Evolutionary conservation across 1,140 invertebrate genomes (phyloP).

Genomic region (Atta cephalotes): DNA sequence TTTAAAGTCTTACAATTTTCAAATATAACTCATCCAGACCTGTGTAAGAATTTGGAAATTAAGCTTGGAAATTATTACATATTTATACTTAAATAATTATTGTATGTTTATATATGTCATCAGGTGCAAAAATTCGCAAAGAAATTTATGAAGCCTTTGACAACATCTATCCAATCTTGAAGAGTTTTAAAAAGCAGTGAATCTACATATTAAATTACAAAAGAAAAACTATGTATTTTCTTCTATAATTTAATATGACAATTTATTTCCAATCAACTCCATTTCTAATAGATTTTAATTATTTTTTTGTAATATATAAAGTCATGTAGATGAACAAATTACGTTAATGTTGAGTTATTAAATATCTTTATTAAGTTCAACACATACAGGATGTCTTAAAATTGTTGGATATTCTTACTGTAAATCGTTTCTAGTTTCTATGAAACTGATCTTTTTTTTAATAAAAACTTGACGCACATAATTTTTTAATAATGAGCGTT

Average conservation of each 20-base stretch:
- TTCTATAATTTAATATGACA: not conserved
- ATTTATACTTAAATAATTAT: conserved; percentile 13
- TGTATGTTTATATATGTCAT: conserved; percentile 70
- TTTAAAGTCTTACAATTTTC: conserved; percentile 1
- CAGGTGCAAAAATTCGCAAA: conserved; percentile 98
- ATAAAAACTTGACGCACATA: not conserved
- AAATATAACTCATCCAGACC: not conserved
- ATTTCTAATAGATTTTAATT: conserved; percentile 7
- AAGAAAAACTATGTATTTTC: not conserved
- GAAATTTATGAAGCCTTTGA: conserved; percentile 99
- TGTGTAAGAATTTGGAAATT: not conserved
- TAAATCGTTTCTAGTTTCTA: not conserved
- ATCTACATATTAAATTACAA: conserved; percentile 27
- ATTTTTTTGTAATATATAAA: conserved; percentile 24
- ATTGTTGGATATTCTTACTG: not conserved
- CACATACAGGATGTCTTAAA: not conserved
- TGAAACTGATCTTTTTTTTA: not conserved
- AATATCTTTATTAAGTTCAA: not conserved
- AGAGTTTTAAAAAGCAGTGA: conserved; percentile 98
- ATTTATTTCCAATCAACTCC: conserved; percentile 6
- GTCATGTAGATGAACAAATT: not conserved
- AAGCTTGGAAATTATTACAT: not conserved
- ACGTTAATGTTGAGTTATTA: not conserved
- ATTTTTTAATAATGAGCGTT: not conserved
- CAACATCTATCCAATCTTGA: conserved; percentile 99